Evolutionary conservation across 2,888 invertebrate species (phyloP), one percentile per base, ranked within the genome.

Genomic region (Cerceris ruficornis): DNA sequence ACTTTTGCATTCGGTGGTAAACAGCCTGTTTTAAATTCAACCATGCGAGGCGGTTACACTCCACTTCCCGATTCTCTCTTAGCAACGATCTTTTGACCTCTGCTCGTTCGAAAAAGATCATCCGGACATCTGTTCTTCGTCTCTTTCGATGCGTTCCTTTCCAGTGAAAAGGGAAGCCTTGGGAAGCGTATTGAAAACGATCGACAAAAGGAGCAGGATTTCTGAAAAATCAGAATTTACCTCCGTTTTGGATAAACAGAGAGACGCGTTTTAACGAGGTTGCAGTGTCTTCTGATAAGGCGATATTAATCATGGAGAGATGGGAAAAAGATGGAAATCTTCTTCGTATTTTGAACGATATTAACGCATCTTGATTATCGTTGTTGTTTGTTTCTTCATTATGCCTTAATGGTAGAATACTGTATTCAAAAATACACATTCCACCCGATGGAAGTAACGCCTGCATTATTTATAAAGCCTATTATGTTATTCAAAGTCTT

Each of bases 381-480:
- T 41, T 52, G 67, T 17, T 15, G 11, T 49, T 41, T 4, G 28
- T 7, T 6, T 28, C 15, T 64, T 62, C 50, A 50, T 54, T 13
- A 39, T 6, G 39, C 14, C 14, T 14, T 6, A 13, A 7, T 28
- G 55, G 42, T 59, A 39, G n/a, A 11, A 9, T 39, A 15, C 46
- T 42, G 6, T 60, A 57, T 64, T 54, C 42, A 43, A 60, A 74
- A 69, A 7, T 42, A 58, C 69, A 79, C 72, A 71, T 72, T 73
- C 69, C 52, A 49, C 43, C 58, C 7, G 69, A 74, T 66, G 46
- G 6, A 7, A 54, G 13, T 60, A 60, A 69, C 60, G 9, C 43
- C 50, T 73, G 70, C 62, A 78, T 81, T 78, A 81, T 81, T 81
- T 82, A 73, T 81, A 75, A 70, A 67, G 52, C 39, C 9, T 77